Evolutionary conservation across 2,888 invertebrate genomes (phyloP).

Genomic region (Aporophyla nigra): DNA sequence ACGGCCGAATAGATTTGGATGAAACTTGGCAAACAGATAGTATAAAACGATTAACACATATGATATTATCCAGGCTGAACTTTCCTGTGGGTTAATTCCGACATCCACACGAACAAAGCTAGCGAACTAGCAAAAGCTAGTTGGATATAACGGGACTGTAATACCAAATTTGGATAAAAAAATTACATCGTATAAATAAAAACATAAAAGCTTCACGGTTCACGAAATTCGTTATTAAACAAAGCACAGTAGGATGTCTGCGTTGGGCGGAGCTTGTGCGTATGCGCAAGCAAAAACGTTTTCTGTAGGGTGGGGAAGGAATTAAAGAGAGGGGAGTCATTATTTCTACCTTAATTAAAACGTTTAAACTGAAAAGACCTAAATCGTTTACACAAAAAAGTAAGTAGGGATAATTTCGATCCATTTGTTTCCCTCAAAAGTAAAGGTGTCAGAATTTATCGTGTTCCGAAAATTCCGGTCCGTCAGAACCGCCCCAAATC

Average conservation of each 20-base stretch:
- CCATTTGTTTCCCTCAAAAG: conserved; percentile 65
- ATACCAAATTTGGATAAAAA: conserved; percentile 42
- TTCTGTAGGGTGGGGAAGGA: conserved; percentile 67
- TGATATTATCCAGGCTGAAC: no score
- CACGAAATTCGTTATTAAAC: conserved; percentile 77
- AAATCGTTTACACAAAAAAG: conserved; percentile 53
- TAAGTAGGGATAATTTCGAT: conserved; percentile 50
- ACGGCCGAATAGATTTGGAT: no score
- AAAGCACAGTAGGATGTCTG: conserved; percentile 82
- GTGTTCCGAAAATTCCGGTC: conserved; percentile 81
- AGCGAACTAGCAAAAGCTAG: no score
- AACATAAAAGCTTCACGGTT: conserved; percentile 74
- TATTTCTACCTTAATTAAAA: conserved; percentile 67
- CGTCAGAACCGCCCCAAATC: conserved; percentile 84
- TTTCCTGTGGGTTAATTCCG: no score
- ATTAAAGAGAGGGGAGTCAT: conserved; percentile 64
- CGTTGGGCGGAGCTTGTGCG: conserved; percentile 82
- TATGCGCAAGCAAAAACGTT: conserved; percentile 73
- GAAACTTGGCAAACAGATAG: no score
- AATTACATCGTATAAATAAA: conserved; percentile 57
- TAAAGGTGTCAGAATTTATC: conserved; percentile 86
- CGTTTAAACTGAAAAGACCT: conserved; percentile 58
- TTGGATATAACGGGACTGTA: conserved; percentile 16
- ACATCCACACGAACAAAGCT: no score
- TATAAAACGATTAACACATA: no score